Conservation (phyloP, 2,113 vertebrate species). For the Oryzias melastigma region DNA sequence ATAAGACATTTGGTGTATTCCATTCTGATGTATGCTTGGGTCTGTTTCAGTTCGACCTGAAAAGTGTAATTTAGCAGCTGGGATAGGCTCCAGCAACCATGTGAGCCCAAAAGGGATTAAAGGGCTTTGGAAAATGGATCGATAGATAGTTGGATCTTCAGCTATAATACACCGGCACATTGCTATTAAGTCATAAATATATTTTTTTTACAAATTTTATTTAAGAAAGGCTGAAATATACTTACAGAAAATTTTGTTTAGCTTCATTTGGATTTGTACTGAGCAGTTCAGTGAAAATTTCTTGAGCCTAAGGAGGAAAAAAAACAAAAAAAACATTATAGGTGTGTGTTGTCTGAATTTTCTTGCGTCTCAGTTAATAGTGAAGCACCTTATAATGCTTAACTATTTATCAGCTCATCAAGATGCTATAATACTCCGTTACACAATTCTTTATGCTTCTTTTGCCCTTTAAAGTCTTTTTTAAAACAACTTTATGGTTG, state of each 20-base stretch:
- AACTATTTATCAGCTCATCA: constrained; percentile 63
- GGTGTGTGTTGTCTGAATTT: not conserved
- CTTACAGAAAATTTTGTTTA: constrained; percentile 65
- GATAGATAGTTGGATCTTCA: too few species aligned
- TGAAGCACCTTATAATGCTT: constrained; percentile 26
- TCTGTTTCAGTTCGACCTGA: too few species aligned
- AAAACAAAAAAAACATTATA: not conserved
- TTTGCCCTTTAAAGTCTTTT: not conserved
- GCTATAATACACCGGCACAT: too few species aligned
- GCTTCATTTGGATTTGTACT: constrained; percentile 29
- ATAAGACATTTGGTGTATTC: too few species aligned
- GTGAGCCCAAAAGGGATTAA: too few species aligned
- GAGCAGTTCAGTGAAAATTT: constrained; percentile 61
- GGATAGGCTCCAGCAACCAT: too few species aligned
- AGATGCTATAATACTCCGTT: constrained; percentile 4
- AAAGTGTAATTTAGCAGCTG: too few species aligned
- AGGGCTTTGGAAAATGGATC: too few species aligned
- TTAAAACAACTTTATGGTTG: not conserved
- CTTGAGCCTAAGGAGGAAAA: constrained; percentile 65
- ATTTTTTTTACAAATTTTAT: not conserved
- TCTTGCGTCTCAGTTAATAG: not conserved
- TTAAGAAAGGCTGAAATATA: not conserved
- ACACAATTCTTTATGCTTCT: not conserved
- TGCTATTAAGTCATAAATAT: not conserved
- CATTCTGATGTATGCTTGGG: too few species aligned